These are phyloP conservation scores for Heliconius charithonia DNA, from an alignment of 2,888 invertebrate genomes.

Conservation along the genomic window DNA sequence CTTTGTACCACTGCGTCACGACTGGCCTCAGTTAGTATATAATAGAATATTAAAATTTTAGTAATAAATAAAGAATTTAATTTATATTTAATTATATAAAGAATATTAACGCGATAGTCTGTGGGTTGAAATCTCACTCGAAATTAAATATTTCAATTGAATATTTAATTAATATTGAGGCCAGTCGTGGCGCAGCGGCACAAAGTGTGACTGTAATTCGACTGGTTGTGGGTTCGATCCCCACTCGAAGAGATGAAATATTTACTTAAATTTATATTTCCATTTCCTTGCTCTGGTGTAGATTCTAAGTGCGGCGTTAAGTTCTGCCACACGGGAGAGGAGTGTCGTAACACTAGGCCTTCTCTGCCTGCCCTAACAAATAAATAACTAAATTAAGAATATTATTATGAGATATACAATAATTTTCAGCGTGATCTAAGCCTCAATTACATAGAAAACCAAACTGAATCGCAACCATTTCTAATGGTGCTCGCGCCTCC, in stretches of 20 bases:
- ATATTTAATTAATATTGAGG: no score
- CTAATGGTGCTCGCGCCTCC: slow-evolving; percentile 94
- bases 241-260: no score
- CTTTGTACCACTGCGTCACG: no score
- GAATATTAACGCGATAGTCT: neutral
- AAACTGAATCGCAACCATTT: slow-evolving; percentile 84
- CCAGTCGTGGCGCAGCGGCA: no score
- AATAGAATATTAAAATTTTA: neutral
- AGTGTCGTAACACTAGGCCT: neutral
- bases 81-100: no score
- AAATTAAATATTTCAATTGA: no score
- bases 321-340: no score
- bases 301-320: no score
- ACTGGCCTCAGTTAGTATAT: neutral
- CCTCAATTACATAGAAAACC: slow-evolving; percentile 67
- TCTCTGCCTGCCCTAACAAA: neutral
- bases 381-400: neutral
- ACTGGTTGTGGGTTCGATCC: no score
- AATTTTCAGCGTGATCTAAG: slow-evolving; percentile 63
- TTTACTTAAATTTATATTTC: no score
- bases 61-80: neutral
- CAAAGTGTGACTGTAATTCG: no score
- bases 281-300: no score
- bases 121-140: neutral
- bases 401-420: neutral